phyloP scores from a whole-genome alignment of 1,140 invertebrate species.

The Ctenoplectra terminalis region DNA sequence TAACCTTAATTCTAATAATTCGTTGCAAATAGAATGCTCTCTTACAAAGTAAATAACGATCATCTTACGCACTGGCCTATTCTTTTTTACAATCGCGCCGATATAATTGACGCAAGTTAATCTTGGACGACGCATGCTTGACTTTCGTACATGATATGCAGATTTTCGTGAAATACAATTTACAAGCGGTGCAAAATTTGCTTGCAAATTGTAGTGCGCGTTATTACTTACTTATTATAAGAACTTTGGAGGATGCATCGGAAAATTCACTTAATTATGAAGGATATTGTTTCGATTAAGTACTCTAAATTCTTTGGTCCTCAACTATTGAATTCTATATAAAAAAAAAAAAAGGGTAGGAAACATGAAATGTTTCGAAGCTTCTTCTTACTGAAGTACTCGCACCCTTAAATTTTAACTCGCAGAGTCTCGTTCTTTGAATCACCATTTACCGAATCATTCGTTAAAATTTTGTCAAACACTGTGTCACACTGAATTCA shows the following conservation, averaged over 20 bases:
- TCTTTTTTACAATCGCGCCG: slow-evolving; percentile 48
- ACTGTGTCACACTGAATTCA: not conserved
- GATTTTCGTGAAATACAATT: not conserved
- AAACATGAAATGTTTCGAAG: not conserved
- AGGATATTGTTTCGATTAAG: not conserved
- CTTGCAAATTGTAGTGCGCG: not conserved
- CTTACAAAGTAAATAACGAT: slow-evolving; percentile 81
- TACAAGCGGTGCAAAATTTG: not conserved
- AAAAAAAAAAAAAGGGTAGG: too few species aligned
- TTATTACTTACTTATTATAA: not conserved
- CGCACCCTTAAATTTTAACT: not conserved
- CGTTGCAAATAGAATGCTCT: slow-evolving; percentile 71
- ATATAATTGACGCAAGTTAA: not conserved
- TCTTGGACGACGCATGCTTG: not conserved
- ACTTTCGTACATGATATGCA: slow-evolving; percentile 7
- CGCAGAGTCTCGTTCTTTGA: not conserved
- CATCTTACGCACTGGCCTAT: slow-evolving; percentile 49
- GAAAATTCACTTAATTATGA: not conserved
- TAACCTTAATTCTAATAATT: slow-evolving; percentile 48
- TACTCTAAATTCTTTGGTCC: slow-evolving; percentile 19
- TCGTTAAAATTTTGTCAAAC: too few species aligned
- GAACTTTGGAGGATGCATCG: not conserved
- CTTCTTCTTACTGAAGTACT: not conserved
- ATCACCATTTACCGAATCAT: not conserved
- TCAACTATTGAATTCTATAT: not conserved